Evolutionary conservation across 1,140 invertebrate genomes (phyloP).

Genomic region (Diuraphis noxia): DNA sequence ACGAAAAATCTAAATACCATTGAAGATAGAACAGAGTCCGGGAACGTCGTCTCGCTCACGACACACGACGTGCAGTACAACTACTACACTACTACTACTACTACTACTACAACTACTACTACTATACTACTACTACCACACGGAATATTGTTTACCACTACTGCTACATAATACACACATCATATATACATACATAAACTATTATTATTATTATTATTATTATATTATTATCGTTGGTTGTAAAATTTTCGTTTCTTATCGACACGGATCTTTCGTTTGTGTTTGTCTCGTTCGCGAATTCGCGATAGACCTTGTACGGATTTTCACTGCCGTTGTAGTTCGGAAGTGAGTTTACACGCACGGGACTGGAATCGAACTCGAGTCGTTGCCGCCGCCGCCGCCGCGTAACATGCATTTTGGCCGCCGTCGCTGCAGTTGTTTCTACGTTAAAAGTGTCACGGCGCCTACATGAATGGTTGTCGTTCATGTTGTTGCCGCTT

Average conservation of each 20-base stretch:
- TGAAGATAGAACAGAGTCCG: not conserved
- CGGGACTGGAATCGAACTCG: not conserved
- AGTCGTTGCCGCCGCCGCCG: not conserved
- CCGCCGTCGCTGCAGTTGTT: not conserved
- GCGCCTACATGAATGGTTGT: conserved; percentile 26
- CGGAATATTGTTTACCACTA: not conserved
- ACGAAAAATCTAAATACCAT: not conserved
- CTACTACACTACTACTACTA: not conserved
- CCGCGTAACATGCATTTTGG: conserved; percentile 26
- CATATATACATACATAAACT: not conserved
- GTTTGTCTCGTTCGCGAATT: not conserved
- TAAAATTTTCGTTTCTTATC: conserved; percentile 5
- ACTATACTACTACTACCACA: not conserved
- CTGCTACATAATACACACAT: not conserved
- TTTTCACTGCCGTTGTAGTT: not conserved
- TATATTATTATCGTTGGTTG: conserved; percentile 9
- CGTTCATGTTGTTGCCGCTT: not conserved
- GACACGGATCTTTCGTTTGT: not conserved
- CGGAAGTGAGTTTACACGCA: not conserved
- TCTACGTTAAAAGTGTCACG: not conserved
- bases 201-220: not conserved
- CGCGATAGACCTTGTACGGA: not conserved
- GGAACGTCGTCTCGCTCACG: not conserved
- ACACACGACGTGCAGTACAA: not conserved
- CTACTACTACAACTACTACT: not conserved